Evolutionary conservation across 2,888 invertebrate genomes (phyloP), one percentile per base, ranked within the genome.

Genomic region (Zeuzera pyrina): DNA sequence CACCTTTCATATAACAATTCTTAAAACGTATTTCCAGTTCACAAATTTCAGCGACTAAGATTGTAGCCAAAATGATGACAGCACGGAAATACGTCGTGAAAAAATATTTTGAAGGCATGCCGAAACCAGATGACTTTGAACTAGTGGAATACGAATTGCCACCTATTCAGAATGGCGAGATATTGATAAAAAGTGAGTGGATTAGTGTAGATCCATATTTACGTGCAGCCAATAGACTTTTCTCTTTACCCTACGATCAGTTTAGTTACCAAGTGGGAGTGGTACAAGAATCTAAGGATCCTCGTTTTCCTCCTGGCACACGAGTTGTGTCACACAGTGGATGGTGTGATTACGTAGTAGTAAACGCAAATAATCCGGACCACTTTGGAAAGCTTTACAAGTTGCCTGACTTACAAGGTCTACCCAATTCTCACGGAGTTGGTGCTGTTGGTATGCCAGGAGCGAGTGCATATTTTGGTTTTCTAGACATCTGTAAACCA

Each of bases 401-500:
- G 34, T 36, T 89, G 19, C 88, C 88, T 1, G 83, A 88, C 33
- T 50, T 89, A 29, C 73, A 81, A 35, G 70, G 77, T 1, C 36
- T 70, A 2, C 42, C 89, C 0, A 38, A 63, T 2, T 90, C 90
- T 0, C 64, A 87, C 4, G 85, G 73, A 5, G 48, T 90, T 1
- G 90, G 90, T 12, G 74, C 84, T 3, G 58, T 89, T 2, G 90
- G 90, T 35, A 89, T 89, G 87, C 86, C 90, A 6, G 91, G 90
- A 74, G 87, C 84, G 23, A 88, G 91, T 0, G 91, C 91, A 0
- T 90, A 90, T 52, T 91, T 90, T 56, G 92, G 91, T 2, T 72
- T 92, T 7, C 47, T 88, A 24, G 88, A 91, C 34, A 47, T 91
- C 12, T 91, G 91, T 47, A 63, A 88, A 27, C 90, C 91, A 1